These are phyloP conservation scores for Synanthedon formicaeformis DNA, from an alignment of 2,888 invertebrate species.

Conservation along the genomic window DNA sequence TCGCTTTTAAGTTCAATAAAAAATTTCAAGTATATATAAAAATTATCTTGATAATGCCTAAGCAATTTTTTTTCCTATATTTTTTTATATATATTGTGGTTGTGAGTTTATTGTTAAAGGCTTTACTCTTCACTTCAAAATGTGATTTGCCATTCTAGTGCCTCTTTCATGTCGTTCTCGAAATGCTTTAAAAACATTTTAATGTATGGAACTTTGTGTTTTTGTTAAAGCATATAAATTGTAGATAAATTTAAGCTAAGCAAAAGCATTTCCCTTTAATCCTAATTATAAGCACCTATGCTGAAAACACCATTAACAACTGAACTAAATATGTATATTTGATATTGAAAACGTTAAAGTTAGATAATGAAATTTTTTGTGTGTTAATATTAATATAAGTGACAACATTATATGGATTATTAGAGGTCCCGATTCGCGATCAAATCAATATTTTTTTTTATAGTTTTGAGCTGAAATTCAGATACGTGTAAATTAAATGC, in stretches of 20 bases:
- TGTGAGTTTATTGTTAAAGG: slow-evolving; percentile 43
- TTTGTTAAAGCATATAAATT: slow-evolving; percentile 4
- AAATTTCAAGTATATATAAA: neutral
- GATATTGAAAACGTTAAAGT: too few species aligned
- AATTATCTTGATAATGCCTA: neutral
- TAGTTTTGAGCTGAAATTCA: too few species aligned
- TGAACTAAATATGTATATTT: neutral
- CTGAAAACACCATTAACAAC: neutral
- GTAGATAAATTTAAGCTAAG: slow-evolving; percentile 4
- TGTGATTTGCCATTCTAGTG: slow-evolving; percentile 66
- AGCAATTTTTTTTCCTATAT: neutral
- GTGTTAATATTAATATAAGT: too few species aligned
- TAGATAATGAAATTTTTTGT: too few species aligned
- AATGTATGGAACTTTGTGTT: slow-evolving; percentile 4
- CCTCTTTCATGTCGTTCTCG: slow-evolving; percentile 45
- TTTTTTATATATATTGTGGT: slow-evolving; percentile 23
- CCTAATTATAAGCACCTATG: neutral
- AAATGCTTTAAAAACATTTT: slow-evolving; percentile 26
- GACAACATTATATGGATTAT: too few species aligned
- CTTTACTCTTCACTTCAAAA: slow-evolving; percentile 42
- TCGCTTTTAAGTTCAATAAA: too few species aligned
- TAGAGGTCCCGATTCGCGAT: too few species aligned
- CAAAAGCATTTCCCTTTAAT: slow-evolving; percentile 5
- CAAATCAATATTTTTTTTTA: too few species aligned
- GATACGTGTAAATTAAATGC: too few species aligned